These are phyloP conservation scores for Chinchilla lanigera DNA, from an alignment of 2,113 vertebrate species.

Conservation along the genomic window DNA sequence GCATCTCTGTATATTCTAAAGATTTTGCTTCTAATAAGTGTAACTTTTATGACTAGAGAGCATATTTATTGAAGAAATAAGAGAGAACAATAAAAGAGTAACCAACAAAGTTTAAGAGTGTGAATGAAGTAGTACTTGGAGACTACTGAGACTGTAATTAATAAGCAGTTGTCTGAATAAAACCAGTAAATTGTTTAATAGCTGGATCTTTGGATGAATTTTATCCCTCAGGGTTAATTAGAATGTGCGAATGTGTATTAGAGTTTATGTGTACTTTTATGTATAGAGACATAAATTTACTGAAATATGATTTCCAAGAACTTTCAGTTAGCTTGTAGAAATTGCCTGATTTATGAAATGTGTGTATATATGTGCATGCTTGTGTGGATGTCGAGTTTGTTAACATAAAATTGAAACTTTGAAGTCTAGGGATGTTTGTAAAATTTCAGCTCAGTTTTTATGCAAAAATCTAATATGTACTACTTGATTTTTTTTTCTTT, in stretches of 20 bases:
- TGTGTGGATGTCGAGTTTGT: not conserved
- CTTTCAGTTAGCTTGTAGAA: not conserved
- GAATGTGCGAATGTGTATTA: not conserved
- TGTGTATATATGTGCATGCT: not conserved
- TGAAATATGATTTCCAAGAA: not conserved
- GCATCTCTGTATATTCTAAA: not conserved
- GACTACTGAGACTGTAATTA: not conserved
- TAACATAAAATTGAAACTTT: constrained; percentile 16
- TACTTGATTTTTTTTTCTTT: constrained; percentile 8
- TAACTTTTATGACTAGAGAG: not conserved
- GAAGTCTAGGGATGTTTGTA: constrained; percentile 15
- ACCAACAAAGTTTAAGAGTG: not conserved
- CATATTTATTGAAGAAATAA: not conserved
- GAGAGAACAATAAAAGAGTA: not conserved
- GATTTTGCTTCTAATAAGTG: not conserved
- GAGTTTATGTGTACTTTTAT: not conserved
- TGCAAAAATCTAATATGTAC: constrained; percentile 3
- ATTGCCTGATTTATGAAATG: not conserved
- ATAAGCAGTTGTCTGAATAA: not conserved
- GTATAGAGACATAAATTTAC: not conserved
- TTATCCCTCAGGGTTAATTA: not conserved
- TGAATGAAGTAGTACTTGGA: not conserved
- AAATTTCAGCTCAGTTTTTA: not conserved
- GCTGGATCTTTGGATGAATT: not conserved
- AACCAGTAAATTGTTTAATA: not conserved